Evolutionary conservation across 2,797 vertebrate species (phyloP).

Genomic region (Sandelia bainsii): DNA sequence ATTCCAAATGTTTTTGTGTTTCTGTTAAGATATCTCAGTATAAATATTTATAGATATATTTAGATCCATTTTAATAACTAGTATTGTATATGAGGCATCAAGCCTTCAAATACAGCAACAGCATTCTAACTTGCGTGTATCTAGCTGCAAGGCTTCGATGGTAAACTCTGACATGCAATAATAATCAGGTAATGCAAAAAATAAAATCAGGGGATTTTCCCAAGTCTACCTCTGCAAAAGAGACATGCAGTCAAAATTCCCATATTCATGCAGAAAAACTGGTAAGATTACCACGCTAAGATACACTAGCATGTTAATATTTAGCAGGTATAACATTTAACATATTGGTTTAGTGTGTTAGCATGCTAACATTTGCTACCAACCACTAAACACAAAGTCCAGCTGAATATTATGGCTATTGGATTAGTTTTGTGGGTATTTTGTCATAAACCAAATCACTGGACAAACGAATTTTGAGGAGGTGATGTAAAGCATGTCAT

Average conservation of each 20-base stretch:
- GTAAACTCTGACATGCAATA: constrained; percentile 1
- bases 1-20: constrained; percentile 6
- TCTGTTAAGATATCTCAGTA: neutral
- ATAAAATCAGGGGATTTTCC: constrained; percentile 4
- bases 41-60: constrained; percentile 13
- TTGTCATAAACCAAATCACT: too few species aligned
- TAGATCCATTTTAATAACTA: neutral
- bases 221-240: too few species aligned
- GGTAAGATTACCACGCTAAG: too few species aligned
- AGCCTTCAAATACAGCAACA: neutral
- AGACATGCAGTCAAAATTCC: neutral
- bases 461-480: too few species aligned
- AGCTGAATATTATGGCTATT: too few species aligned
- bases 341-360: too few species aligned
- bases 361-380: too few species aligned
- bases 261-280: constrained; percentile 6
- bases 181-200: constrained; percentile 6
- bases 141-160: neutral
- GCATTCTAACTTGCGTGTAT: neutral
- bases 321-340: too few species aligned
- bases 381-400: too few species aligned
- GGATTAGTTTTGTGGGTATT: too few species aligned
- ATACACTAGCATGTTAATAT: too few species aligned
- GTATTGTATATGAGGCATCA: neutral
- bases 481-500: too few species aligned